Evolutionary conservation across 2,797 vertebrate genomes (phyloP).

Genomic region (Coranthus polyacanthus): DNA sequence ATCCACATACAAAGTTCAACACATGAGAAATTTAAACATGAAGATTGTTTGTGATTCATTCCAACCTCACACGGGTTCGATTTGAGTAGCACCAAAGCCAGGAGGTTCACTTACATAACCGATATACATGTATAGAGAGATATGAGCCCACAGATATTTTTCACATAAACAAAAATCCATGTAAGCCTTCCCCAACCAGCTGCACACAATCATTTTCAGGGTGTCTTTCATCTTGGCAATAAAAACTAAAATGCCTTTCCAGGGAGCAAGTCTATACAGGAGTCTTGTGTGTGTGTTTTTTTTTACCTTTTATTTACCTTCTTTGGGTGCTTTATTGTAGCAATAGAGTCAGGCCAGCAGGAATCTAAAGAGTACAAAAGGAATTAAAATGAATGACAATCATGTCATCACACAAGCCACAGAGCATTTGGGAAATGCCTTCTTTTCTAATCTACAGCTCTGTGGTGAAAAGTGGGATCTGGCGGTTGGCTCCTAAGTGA

Average conservation of each 20-base stretch:
- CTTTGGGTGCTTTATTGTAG: conserved; percentile 44
- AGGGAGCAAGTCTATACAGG: conserved; percentile 66
- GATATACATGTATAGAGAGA: conserved; percentile 37
- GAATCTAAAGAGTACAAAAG: conserved; percentile 51
- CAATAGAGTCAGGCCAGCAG: conserved; percentile 32
- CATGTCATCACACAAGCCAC: conserved; percentile 77
- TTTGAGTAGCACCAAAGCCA: conserved; percentile 42
- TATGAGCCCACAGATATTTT: conserved; percentile 37
- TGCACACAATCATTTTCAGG: conserved; percentile 64
- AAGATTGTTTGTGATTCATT: conserved; percentile 36
- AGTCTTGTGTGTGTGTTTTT: conserved; percentile 23
- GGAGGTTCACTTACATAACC: conserved; percentile 42
- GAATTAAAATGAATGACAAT: conserved; percentile 76
- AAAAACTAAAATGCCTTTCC: conserved; percentile 63
- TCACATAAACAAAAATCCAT: conserved; percentile 59
- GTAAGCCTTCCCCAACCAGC: conserved; percentile 32
- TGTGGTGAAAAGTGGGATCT: conserved; percentile 69
- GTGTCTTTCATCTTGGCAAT: conserved; percentile 71
- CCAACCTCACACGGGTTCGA: conserved; percentile 39
- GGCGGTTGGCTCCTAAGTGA: conserved; percentile 53
- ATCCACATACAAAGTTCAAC: conserved; percentile 24
- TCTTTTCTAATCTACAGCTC: conserved; percentile 71
- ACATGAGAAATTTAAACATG: conserved; percentile 54
- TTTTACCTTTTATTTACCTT: conserved; percentile 71
- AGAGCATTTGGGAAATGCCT: conserved; percentile 74